phyloP scores from a whole-genome alignment of 1,140 invertebrate species.

The Panulirus ornatus region DNA sequence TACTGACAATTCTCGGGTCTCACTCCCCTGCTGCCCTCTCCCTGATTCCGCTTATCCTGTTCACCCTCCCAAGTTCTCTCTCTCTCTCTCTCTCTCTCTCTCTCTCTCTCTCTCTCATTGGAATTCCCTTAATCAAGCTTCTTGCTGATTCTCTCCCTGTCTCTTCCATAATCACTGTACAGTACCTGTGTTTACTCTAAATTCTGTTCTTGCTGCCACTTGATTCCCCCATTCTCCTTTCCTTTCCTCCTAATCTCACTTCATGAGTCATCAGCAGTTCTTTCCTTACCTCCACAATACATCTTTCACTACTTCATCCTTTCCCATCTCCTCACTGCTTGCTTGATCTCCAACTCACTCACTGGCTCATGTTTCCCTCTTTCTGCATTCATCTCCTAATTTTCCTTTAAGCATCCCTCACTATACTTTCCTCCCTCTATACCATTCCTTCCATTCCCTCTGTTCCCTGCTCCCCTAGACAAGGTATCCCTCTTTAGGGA shows the following conservation, averaged over 20 bases:
- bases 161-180: background rate
- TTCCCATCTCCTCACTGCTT: background rate
- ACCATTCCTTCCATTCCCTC: background rate
- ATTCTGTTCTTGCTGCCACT: background rate
- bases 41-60: background rate
- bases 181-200: background rate
- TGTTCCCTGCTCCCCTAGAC: background rate
- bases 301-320: background rate
- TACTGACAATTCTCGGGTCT: too few relatives aligned
- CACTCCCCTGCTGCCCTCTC: too few relatives aligned
- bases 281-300: background rate
- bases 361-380: background rate
- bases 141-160: background rate
- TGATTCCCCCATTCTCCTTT: background rate
- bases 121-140: background rate
- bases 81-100: background rate
- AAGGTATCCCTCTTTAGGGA: too few relatives aligned
- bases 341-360: background rate
- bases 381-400: background rate
- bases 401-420: background rate
- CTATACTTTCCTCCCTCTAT: background rate
- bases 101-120: background rate
- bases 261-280: background rate
- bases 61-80: background rate
- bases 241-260: background rate